Percentiles rank a stretch among this genome's conserved stretches.
Evolutionary conservation across 2,797 vertebrate genomes (phyloP).

Genomic region (Syngnathus acus): DNA sequence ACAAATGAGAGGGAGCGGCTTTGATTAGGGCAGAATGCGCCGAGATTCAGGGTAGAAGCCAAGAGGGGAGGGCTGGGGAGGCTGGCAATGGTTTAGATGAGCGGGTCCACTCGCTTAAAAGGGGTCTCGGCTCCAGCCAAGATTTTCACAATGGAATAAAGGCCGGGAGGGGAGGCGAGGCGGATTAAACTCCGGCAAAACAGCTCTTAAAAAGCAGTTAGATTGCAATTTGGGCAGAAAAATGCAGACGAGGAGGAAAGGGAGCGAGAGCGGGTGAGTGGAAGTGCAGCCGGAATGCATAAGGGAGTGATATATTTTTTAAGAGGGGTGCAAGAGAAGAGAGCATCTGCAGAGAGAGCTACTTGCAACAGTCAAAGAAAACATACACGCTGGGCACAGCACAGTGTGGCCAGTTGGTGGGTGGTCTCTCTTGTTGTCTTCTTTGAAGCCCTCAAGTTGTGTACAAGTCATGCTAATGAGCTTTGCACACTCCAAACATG

Average conservation of each 20-base stretch:
- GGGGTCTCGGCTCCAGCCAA: slow-evolving; percentile 62
- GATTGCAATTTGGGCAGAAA: slow-evolving; percentile 72
- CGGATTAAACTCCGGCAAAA: slow-evolving; percentile 75
- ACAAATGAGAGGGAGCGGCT: slow-evolving; percentile 29
- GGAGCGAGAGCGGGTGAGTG: slow-evolving; percentile 28
- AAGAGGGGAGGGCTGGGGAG: slow-evolving; percentile 12
- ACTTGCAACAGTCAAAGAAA: slow-evolving; percentile 19
- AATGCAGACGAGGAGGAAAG: slow-evolving; percentile 47
- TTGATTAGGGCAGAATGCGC: slow-evolving; percentile 36
- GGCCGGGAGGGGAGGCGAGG: slow-evolving; percentile 64
- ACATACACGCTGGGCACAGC: slow-evolving; percentile 31
- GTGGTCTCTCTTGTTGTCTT: slow-evolving; percentile 40
- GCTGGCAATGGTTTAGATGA: slow-evolving; percentile 31
- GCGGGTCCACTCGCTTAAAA: slow-evolving; percentile 55
- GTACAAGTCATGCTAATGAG: slow-evolving; percentile 56
- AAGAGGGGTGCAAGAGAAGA: slow-evolving; percentile 12
- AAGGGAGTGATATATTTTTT: slow-evolving; percentile 11
- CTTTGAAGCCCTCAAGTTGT: slow-evolving; percentile 43
- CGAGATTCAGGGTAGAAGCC: slow-evolving; percentile 31
- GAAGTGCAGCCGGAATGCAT: slow-evolving; percentile 48
- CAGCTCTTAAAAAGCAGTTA: slow-evolving; percentile 80
- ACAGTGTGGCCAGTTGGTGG: slow-evolving; percentile 31
- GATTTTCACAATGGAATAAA: slow-evolving; percentile 72
- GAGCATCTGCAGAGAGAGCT: slow-evolving; percentile 32
- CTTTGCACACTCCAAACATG: slow-evolving; percentile 58